phyloP scores from a whole-genome alignment of 2,797 vertebrate species.

The Cryptoblepharus egeriae region DNA sequence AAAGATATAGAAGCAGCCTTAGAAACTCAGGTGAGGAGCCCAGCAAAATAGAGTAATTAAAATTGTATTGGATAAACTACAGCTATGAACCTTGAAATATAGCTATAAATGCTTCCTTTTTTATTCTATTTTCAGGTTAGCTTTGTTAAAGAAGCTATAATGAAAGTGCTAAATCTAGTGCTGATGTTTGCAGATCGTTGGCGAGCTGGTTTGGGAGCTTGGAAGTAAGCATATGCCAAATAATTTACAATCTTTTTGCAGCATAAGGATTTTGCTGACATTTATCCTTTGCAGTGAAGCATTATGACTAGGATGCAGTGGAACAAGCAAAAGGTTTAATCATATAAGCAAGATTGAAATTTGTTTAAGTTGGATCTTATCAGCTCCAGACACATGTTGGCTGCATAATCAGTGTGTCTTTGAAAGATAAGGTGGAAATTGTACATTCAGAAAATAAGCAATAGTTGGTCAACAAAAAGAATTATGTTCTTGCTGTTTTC shows the following conservation, averaged over 20 bases:
- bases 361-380: not conserved
- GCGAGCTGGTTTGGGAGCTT: constrained; percentile 93
- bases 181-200: constrained; percentile 97
- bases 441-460: not conserved
- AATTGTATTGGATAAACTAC: not conserved
- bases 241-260: constrained; percentile 29
- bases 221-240: constrained; percentile 86
- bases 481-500: not conserved
- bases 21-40: not conserved
- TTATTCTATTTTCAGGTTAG: constrained; percentile 84
- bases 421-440: not conserved
- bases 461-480: not conserved
- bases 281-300: constrained; percentile 10
- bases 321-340: constrained; percentile 4
- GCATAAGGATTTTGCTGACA: not conserved
- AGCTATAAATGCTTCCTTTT: not conserved
- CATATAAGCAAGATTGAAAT: not conserved
- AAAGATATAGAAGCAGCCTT: not conserved
- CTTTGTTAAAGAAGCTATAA: constrained; percentile 98
- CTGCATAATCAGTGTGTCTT: constrained; percentile 7
- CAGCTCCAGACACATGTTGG: not conserved
- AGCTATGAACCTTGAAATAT: not conserved
- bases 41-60: not conserved
- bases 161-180: constrained; percentile 97
- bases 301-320: not conserved